Percentiles rank a stretch among this genome's conserved stretches.
phyloP scores from a whole-genome alignment of 1,140 invertebrate genomes.

The Halyomorpha halys region DNA sequence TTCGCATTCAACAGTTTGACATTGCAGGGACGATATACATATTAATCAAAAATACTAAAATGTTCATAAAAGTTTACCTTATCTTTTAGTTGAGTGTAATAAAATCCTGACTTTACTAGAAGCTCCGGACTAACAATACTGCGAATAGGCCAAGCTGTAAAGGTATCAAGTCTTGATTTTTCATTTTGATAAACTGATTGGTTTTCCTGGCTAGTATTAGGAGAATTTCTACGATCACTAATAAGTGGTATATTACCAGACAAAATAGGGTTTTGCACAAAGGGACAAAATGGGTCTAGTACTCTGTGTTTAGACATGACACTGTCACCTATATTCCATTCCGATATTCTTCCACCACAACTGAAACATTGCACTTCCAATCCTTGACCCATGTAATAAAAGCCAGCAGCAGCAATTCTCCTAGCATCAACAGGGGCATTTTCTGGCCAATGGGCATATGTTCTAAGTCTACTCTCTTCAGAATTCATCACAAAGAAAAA shows the following conservation, averaged over 20 bases:
- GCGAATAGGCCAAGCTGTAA: constrained; percentile 51
- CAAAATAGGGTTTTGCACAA: constrained; percentile 49
- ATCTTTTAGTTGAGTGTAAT: constrained; percentile 51
- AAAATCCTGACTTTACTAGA: constrained; percentile 74
- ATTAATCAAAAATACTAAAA: too few relatives aligned
- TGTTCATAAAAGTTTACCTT: constrained; percentile 33
- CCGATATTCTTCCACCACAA: constrained; percentile 56
- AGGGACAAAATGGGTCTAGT: constrained; percentile 56
- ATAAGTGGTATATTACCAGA: constrained; percentile 54
- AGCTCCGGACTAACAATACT: constrained; percentile 51
- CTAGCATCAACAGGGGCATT: constrained; percentile 50
- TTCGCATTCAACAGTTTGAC: too few relatives aligned
- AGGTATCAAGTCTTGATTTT: constrained; percentile 45
- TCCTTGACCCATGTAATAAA: constrained; percentile 59
- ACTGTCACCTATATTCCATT: constrained; percentile 66
- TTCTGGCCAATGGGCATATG: constrained; percentile 59
- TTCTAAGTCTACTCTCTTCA: constrained; percentile 54
- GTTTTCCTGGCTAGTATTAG: constrained; percentile 5
- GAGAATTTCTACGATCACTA: constrained; percentile 23
- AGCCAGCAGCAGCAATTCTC: constrained; percentile 67
- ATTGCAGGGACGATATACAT: too few relatives aligned
- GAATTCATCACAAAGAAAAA: constrained; percentile 45
- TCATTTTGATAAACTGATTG: constrained; percentile 33
- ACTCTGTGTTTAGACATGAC: constrained; percentile 42
- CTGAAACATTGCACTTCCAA: constrained; percentile 63